Evolutionary conservation across 2,113 vertebrate genomes (phyloP).

Genomic region (Amazona guildingii): DNA sequence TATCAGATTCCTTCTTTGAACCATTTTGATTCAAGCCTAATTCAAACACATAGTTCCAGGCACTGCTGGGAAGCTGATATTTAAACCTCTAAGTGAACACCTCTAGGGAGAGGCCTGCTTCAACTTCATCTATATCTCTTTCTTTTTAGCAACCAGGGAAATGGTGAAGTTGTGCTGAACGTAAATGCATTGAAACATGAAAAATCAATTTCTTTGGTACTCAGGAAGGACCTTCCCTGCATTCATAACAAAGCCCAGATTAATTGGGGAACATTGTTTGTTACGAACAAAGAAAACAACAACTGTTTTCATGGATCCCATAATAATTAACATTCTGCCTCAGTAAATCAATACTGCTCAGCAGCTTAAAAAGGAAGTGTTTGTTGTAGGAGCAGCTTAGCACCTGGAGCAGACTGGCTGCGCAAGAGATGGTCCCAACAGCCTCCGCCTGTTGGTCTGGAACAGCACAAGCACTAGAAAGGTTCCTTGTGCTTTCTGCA

Average conservation of each 20-base stretch:
- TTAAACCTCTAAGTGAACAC: neutral
- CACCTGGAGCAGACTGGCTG: neutral
- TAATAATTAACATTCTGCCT: slow-evolving; percentile 26
- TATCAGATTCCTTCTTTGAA: neutral
- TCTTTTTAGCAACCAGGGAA: neutral
- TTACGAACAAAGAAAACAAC: neutral
- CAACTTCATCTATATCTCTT: neutral
- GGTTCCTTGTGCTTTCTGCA: neutral
- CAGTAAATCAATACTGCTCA: slow-evolving; percentile 21
- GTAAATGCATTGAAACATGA: neutral
- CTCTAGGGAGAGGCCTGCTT: neutral
- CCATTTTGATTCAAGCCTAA: neutral
- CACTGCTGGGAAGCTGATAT: neutral
- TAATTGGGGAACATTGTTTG: neutral
- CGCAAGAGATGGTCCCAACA: neutral
- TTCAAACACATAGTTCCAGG: neutral
- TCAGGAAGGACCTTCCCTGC: neutral
- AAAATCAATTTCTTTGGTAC: slow-evolving; percentile 18
- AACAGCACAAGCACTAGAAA: rapidly evolving
- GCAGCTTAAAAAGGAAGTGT: neutral
- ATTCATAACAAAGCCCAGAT: slow-evolving; percentile 17
- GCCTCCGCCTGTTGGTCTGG: neutral
- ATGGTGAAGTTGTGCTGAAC: neutral
- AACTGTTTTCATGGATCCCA: neutral
- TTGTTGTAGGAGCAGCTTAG: neutral